Base-by-base conservation (phyloP, 2,888 invertebrate genomes). In the Frankliniella intonsa region DNA sequence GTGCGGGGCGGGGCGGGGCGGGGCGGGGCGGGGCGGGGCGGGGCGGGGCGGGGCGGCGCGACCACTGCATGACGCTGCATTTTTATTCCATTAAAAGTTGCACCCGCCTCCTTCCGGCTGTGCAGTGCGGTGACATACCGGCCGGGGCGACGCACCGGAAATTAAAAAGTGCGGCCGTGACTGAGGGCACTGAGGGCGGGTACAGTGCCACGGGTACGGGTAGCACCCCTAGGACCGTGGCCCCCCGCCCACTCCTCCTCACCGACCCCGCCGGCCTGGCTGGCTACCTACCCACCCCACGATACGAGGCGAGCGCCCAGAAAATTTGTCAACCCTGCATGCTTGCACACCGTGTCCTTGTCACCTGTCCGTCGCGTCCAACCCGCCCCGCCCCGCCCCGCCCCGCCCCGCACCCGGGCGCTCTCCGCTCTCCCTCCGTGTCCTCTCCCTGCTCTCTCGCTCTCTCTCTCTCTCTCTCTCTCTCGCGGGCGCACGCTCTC, bases 31-130 rank as follows among this genome's bases (percentile, higher is more conserved):
- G 65, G n/a, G n/a, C 19, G 19, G 3, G 22, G 5, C 65, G 65
- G 3, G 65, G n/a, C 22, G 1, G 65, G 10, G 51, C 10, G 10
- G 51, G 51, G 38, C 38, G 38, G 38, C 3, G 3, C 5, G 38
- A 2, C 5, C 38, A 38, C 38, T 38, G 38, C 38, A 38, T 38
- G 38, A 5, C 38, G 38, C 55, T 55, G 55, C 69, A 69, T 69
- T 69, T 69, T 69, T 69, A 69, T 22, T 69, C 69, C 69, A 69
- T 69, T 69, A 69, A 69, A 69, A 69, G 69, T 69, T 65, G 2
- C 11, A 22, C 11, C 22, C 8, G 22, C n/a, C 22, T 8, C 69
- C 7, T 11, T 22, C 22, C 69, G 22, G 69, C 22, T 22, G 22
- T 11, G 69, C 69, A 5, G 22, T n/a, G 22, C 9, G 69, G 69